Base-by-base conservation (phyloP, 1,140 invertebrate genomes). In the Temnothorax curvispinosus region DNA sequence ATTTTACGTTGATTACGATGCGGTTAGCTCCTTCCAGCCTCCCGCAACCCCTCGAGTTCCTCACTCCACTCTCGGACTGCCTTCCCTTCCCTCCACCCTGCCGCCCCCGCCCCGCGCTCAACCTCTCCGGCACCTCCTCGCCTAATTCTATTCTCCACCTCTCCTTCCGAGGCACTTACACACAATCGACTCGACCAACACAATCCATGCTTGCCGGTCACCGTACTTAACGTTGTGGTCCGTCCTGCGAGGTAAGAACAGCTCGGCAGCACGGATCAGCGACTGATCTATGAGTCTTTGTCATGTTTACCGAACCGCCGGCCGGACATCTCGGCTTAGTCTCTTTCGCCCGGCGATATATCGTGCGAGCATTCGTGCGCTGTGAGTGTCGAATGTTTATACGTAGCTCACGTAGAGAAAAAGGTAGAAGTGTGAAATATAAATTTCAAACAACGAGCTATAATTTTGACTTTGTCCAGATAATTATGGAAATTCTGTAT, bases 1-100 rank as follows among this genome's bases (percentile, higher is more conserved):
- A 94, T 94, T 95, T 95, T 94, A 93, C 92, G 92, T 95, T 94
- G 94, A 95, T 94, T 95, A 94, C 92, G 90, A 92, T 94, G 93
- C 90, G 94, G 93, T 95, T 94, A 93, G 92, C 92, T 94, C 91
- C 92, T 95, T 93, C 92, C 90, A 93, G 75, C 89, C 91, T 91
- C 85, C 86, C 77, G 85, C 86, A 67, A 58, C 71, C 75, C 87
- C 85, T 74, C 75, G 80, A 85, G 52, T 74, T 18, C 56, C 74
- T 72, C 74, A 62, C 76, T 75, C 80, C 62, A 74, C 84, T 89
- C 84, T 89, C 82, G 41, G 81, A 64, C 77, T 76, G 60, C 60
- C 81, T 88, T 56, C 60, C 62, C 62, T 27, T 35, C 65, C 64
- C 56, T 85, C 71, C 65, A 71, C 56, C 69, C 44, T 62, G 58